These are phyloP conservation scores for Ardeotis arabs DNA, from an alignment of 2,113 vertebrate species.

Conservation along the genomic window DNA sequence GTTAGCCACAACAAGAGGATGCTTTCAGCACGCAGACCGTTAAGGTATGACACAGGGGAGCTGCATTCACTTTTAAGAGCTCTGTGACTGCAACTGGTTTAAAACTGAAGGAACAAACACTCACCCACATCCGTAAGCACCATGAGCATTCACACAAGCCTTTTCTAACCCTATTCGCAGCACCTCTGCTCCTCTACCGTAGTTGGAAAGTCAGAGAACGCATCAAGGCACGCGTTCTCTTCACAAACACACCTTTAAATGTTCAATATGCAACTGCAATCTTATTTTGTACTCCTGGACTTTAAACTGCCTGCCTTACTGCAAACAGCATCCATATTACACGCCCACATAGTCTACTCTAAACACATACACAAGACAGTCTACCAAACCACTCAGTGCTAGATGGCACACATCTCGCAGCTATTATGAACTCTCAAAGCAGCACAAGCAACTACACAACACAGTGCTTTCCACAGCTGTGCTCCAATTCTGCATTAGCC, in stretches of 20 bases:
- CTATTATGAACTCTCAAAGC: background rate
- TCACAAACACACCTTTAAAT: background rate
- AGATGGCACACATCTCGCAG: background rate
- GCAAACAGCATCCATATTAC: background rate
- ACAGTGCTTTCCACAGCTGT: rapidly evolving
- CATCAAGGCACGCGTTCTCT: background rate
- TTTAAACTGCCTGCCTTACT: background rate
- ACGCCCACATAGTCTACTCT: background rate
- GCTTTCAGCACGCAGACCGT: background rate
- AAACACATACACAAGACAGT: background rate
- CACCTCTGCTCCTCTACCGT: background rate
- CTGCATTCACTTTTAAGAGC: background rate
- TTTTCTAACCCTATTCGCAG: background rate
- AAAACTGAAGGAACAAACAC: background rate
- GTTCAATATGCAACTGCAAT: background rate
- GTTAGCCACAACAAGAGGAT: background rate
- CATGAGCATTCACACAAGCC: background rate
- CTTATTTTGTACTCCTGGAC: background rate
- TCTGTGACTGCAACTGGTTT: background rate
- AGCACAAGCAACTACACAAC: background rate
- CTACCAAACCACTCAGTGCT: background rate
- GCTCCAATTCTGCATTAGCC: background rate
- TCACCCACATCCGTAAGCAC: background rate
- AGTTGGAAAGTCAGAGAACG: background rate
- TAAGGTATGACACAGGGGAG: background rate